These are phyloP conservation scores for Macrobrachium rosenbergii DNA, from an alignment of 1,140 invertebrate genomes.

Conservation along the genomic window DNA sequence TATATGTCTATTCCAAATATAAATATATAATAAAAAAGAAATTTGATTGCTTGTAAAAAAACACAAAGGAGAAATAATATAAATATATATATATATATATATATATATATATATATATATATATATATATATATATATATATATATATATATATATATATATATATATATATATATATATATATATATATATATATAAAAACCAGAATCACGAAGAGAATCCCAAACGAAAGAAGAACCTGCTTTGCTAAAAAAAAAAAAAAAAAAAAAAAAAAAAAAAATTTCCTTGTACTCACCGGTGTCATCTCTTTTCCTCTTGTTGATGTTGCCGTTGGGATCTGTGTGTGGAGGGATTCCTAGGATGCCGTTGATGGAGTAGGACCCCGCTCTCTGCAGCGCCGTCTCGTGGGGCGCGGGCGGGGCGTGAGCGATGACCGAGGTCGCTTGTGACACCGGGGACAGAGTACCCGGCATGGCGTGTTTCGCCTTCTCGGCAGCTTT, in stretches of 20 bases:
- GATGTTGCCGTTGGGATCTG: conserved; percentile 75
- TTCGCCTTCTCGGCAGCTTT: conserved; percentile 97
- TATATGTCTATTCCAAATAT: too few species aligned
- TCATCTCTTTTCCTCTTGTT: conserved; percentile 80
- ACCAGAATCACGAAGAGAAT: not conserved
- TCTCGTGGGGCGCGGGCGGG: conserved; percentile 77
- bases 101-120: too few species aligned
- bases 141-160: too few species aligned
- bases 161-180: too few species aligned
- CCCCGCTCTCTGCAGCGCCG: conserved; percentile 71
- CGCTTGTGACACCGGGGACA: conserved; percentile 67
- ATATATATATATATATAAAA: not conserved
- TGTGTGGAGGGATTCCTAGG: conserved; percentile 85
- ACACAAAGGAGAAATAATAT: too few species aligned
- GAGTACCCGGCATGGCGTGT: conserved; percentile 72
- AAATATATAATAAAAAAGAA: too few species aligned
- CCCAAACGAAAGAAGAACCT: not conserved
- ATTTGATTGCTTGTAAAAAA: too few species aligned
- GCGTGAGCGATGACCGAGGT: conserved; percentile 69
- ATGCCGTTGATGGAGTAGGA: conserved; percentile 97
- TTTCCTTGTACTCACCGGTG: conserved; percentile 69
- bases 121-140: too few species aligned
- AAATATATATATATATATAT: too few species aligned
- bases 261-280: not conserved
- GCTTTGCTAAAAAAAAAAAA: not conserved